These are phyloP conservation scores for Peromyscus leucopus DNA, from an alignment of 2,113 vertebrate species.

Conservation along the genomic window DNA sequence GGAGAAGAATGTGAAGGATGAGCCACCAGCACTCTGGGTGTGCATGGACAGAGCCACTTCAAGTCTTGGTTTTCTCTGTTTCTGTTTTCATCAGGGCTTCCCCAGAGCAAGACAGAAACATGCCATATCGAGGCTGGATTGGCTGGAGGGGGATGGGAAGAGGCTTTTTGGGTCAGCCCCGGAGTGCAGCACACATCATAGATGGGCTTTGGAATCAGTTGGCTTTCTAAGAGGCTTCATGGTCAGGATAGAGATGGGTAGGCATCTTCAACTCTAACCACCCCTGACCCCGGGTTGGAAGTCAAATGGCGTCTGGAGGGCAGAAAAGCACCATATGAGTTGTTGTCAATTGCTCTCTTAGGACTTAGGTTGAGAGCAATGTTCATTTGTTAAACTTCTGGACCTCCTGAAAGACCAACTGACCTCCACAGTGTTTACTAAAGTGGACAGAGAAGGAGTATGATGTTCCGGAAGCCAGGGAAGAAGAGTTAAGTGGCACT, in stretches of 20 bases:
- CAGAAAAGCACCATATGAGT: background rate
- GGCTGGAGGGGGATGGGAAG: background rate
- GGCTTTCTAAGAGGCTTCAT: background rate
- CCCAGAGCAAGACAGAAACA: background rate
- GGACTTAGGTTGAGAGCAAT: background rate
- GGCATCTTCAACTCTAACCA: background rate
- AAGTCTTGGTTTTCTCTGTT: background rate
- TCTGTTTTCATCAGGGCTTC: background rate
- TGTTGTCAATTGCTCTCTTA: background rate
- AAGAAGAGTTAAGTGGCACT: conserved; percentile 27
- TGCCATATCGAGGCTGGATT: background rate
- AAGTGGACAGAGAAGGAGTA: conserved; percentile 34
- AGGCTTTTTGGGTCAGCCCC: background rate
- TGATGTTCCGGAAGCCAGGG: background rate
- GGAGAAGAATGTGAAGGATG: background rate
- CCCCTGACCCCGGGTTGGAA: background rate
- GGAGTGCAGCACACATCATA: background rate
- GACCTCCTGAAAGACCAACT: background rate
- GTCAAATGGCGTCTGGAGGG: conserved; percentile 47
- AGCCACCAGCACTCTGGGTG: background rate
- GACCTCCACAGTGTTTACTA: background rate
- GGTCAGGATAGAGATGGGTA: background rate
- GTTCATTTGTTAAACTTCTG: conserved; percentile 14
- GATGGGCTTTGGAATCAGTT: conserved; percentile 7
- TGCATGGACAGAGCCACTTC: background rate